phyloP scores from a whole-genome alignment of 1,140 invertebrate genomes.

The Lasioglossum baleicum region DNA sequence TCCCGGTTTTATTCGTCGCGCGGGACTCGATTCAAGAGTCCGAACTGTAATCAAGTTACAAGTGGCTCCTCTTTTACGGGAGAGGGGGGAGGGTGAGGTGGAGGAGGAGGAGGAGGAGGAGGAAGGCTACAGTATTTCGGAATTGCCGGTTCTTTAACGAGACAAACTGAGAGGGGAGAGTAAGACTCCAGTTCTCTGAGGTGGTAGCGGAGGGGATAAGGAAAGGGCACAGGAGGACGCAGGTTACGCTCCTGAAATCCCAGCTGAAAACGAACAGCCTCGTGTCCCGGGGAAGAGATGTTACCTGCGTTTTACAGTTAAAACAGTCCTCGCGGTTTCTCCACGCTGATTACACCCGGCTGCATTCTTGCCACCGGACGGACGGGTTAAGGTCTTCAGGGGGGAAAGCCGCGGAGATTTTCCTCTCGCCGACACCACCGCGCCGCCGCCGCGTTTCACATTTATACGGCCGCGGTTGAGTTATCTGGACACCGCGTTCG shows the following conservation, averaged over 20 bases:
- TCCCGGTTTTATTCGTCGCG: constrained; percentile 8
- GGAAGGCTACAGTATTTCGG: background rate
- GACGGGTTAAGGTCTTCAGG: constrained; percentile 17
- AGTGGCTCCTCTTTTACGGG: constrained; percentile 4
- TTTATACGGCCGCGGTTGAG: background rate
- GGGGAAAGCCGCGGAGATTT: constrained; percentile 23
- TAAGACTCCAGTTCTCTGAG: no score
- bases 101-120: no score
- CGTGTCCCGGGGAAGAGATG: constrained; percentile 4
- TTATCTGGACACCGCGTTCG: background rate
- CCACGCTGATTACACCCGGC: constrained; percentile 37
- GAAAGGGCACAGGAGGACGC: background rate
- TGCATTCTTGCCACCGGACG: constrained; percentile 44
- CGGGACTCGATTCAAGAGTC: constrained; percentile 23
- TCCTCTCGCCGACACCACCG: background rate
- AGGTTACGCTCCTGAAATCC: constrained; percentile 25
- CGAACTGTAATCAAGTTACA: constrained; percentile 29
- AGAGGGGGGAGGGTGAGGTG: no score
- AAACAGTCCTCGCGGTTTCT: constrained; percentile 48
- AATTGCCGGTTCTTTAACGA: constrained; percentile 32
- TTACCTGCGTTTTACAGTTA: constrained; percentile 59
- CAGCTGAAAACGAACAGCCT: constrained; percentile 45
- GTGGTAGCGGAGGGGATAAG: background rate
- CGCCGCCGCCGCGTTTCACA: background rate
- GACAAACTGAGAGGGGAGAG: background rate